phyloP scores from a whole-genome alignment of 2,797 vertebrate species.

The Heterohyrax brucei region DNA sequence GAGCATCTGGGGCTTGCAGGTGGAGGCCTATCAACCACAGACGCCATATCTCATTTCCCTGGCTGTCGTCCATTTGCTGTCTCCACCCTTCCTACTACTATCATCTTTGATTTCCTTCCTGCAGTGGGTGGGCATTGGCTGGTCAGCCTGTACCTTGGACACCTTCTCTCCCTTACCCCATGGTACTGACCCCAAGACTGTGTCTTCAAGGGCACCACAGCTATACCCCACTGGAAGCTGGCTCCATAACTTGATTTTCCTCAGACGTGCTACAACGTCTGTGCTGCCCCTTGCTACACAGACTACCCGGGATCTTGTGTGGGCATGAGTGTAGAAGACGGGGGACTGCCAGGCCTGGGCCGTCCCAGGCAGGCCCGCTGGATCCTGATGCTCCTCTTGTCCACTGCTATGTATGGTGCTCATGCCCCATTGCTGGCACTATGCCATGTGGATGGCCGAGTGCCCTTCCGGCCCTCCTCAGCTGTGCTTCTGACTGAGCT shows the following conservation, averaged over 20 bases:
- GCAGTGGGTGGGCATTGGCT: constrained; percentile 59
- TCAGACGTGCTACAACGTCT: background rate
- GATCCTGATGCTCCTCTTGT: constrained; percentile 93
- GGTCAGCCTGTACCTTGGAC: constrained; percentile 38
- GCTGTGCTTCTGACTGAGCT: constrained; percentile 96
- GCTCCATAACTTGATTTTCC: constrained; percentile 57
- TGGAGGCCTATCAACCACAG: constrained; percentile 32
- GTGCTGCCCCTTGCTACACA: background rate
- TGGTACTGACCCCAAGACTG: constrained; percentile 59
- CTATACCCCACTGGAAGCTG: background rate
- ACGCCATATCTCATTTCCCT: background rate
- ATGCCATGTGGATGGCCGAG: constrained; percentile 93
- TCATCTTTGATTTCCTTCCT: constrained; percentile 58
- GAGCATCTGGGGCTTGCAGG: constrained; percentile 57
- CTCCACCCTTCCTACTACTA: constrained; percentile 43
- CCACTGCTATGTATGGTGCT: constrained; percentile 95
- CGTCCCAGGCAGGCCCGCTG: constrained; percentile 89
- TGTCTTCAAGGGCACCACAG: constrained; percentile 20
- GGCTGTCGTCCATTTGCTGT: background rate
- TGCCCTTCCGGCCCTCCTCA: constrained; percentile 95
- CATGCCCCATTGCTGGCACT: constrained; percentile 95
- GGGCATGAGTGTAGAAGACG: constrained; percentile 84
- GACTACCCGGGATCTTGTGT: constrained; percentile 19
- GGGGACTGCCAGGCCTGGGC: constrained; percentile 76
- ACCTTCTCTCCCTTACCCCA: constrained; percentile 42